These are phyloP conservation scores for Manduca sexta DNA, from an alignment of 1,140 invertebrate genomes.

Conservation along the genomic window DNA sequence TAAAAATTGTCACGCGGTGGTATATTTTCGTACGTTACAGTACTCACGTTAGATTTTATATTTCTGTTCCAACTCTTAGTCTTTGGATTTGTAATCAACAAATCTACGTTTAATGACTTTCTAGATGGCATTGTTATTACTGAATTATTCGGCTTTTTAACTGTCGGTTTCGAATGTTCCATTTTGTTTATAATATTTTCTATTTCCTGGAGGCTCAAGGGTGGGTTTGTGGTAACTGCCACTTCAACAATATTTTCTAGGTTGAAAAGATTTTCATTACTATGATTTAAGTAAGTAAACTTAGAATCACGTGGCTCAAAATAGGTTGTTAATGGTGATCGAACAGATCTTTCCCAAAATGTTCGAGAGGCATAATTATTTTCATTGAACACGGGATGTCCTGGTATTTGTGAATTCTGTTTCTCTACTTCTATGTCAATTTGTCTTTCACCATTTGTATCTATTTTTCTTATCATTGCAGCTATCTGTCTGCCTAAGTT, in stretches of 20 bases:
- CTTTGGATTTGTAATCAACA: too few species aligned
- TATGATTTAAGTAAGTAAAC: constrained; percentile 29
- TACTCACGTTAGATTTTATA: too few species aligned
- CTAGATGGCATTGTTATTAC: neutral
- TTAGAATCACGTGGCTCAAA: constrained; percentile 22
- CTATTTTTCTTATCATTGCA: constrained; percentile 41
- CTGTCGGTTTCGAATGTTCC: constrained; percentile 22
- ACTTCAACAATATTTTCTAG: constrained; percentile 49
- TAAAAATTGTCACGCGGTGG: too few species aligned
- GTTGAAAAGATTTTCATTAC: constrained; percentile 46
- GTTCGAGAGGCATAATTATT: constrained; percentile 33
- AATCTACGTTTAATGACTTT: too few species aligned
- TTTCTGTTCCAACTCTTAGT: too few species aligned
- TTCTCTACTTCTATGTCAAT: constrained; percentile 29
- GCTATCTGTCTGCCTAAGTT: constrained; percentile 60
- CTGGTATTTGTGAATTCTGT: constrained; percentile 11
- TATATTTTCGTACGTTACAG: too few species aligned
- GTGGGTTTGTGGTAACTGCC: constrained; percentile 23
- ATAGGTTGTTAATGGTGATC: constrained; percentile 36
- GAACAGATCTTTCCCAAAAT: constrained; percentile 56
- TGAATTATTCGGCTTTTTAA: too few species aligned
- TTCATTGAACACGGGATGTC: constrained; percentile 33
- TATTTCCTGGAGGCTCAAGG: constrained; percentile 45
- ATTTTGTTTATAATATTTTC: constrained; percentile 53
- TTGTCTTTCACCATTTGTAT: constrained; percentile 27